Evolutionary conservation across 2,888 invertebrate species (phyloP).

Genomic region (Polylopha cassiicola): DNA sequence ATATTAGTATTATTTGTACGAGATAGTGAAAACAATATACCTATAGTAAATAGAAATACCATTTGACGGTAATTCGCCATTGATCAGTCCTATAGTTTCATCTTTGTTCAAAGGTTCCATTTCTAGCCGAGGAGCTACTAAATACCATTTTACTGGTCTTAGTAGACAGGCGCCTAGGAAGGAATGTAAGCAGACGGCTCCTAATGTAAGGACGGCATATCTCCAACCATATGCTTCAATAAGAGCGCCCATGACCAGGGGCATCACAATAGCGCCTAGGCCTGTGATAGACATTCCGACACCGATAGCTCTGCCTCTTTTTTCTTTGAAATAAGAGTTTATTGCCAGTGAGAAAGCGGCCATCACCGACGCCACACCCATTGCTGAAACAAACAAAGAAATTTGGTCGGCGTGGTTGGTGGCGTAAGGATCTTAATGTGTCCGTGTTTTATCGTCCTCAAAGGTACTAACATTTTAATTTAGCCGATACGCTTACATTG

Average conservation of each 20-base stretch:
- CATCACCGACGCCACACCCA: constrained; percentile 78
- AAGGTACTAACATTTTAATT: no score
- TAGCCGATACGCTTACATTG: no score
- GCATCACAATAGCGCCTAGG: constrained; percentile 81
- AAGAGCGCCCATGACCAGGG: constrained; percentile 76
- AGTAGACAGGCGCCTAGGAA: constrained; percentile 78
- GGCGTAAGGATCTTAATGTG: no score
- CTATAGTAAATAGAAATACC: constrained; percentile 34
- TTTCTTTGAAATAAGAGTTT: constrained; percentile 80
- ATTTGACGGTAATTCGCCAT: constrained; percentile 45
- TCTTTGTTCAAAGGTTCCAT: constrained; percentile 53
- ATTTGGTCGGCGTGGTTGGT: no score
- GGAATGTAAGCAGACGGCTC: constrained; percentile 79
- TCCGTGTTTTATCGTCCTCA: no score
- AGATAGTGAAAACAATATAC: not conserved
- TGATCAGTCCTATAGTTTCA: constrained; percentile 43
- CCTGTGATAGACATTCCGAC: constrained; percentile 81
- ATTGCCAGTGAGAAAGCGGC: constrained; percentile 79
- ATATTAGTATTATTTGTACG: no score
- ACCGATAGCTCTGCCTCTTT: constrained; percentile 79
- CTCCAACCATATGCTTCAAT: constrained; percentile 76
- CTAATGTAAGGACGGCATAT: constrained; percentile 79
- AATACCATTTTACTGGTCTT: constrained; percentile 83
- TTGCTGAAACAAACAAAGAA: constrained; percentile 65
- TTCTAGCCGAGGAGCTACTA: constrained; percentile 60